A percentile compares a stretch with the other conserved stretches of the same genome.
phyloP scores from a whole-genome alignment of 2,113 vertebrate species.

The Rhagologus leucostigma region DNA sequence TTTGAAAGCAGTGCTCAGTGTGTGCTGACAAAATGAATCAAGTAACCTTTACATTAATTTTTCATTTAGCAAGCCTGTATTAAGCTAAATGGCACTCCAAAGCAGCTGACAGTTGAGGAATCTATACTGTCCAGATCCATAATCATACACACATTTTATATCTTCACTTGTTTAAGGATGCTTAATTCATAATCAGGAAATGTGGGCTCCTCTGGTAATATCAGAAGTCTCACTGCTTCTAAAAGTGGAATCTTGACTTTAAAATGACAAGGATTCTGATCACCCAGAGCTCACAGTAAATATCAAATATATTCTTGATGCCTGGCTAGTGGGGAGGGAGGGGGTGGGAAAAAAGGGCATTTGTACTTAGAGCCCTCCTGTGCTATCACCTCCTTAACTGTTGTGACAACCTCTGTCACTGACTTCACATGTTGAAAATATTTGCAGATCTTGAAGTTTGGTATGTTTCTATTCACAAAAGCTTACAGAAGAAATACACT shows the following conservation, averaged over 20 bases:
- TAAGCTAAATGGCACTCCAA: constrained; percentile 22
- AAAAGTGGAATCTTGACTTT: neutral
- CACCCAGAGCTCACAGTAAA: neutral
- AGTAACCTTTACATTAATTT: constrained; percentile 14
- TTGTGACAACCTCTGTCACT: neutral
- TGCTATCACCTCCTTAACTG: neutral
- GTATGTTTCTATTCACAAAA: neutral
- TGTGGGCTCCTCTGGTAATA: neutral
- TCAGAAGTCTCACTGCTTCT: neutral
- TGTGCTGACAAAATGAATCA: neutral
- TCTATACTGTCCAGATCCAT: neutral
- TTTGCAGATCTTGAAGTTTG: neutral
- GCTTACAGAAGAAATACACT: neutral
- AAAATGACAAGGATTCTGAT: neutral
- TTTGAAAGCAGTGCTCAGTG: neutral
- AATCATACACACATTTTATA: neutral
- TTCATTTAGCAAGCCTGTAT: constrained; percentile 41
- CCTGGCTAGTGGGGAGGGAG: neutral
- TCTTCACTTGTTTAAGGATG: neutral
- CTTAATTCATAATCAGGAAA: neutral
- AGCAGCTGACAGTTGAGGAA: constrained; percentile 34
- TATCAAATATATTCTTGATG: neutral
- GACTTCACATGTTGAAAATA: neutral
- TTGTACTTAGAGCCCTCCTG: neutral
- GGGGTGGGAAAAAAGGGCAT: neutral